These are phyloP conservation scores for Meles meles DNA, from an alignment of 2,113 vertebrate genomes.

Conservation along the genomic window DNA sequence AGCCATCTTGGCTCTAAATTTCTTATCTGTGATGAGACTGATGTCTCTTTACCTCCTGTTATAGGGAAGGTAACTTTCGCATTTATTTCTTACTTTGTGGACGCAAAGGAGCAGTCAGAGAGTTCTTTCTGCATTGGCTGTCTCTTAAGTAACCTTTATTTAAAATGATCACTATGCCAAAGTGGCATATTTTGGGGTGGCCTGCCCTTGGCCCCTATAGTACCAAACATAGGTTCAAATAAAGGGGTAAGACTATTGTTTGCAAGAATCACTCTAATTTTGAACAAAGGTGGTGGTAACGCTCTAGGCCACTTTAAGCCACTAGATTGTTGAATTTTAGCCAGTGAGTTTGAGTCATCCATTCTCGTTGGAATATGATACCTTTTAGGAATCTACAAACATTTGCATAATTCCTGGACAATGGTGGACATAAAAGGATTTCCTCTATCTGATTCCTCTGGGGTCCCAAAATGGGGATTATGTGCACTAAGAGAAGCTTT, in stretches of 20 bases:
- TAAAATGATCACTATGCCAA: not conserved
- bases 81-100: not conserved
- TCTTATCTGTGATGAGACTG: not conserved
- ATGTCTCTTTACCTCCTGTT: not conserved
- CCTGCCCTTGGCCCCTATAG: not conserved
- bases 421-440: not conserved
- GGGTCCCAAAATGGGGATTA: not conserved
- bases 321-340: not conserved
- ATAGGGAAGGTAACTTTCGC: not conserved
- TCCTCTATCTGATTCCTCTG: not conserved
- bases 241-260: not conserved
- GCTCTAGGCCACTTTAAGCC: not conserved
- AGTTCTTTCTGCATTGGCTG: not conserved
- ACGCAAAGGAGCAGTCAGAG: not conserved
- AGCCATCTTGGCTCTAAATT: not conserved
- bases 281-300: not conserved
- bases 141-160: not conserved
- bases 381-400: not conserved
- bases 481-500: not conserved
- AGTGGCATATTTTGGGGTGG: not conserved
- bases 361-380: not conserved
- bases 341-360: not conserved
- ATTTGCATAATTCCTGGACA: not conserved
- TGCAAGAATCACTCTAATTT: not conserved
- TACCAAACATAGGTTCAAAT: not conserved